A percentile compares a stretch with the other conserved stretches of the same genome.
phyloP scores from a whole-genome alignment of 1,140 invertebrate genomes.

The Megathymus violae region DNA sequence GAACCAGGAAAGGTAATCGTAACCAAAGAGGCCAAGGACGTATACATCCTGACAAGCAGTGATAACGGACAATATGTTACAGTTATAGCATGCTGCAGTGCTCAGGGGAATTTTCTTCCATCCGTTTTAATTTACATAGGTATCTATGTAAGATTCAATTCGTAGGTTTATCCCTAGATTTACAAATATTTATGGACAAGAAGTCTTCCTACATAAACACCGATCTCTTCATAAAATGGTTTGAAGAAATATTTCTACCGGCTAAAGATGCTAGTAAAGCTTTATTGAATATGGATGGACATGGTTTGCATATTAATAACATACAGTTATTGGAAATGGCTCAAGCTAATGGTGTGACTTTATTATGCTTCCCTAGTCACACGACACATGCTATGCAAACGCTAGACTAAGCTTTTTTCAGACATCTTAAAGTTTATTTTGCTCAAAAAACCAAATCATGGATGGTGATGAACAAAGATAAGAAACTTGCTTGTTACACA shows the following conservation, averaged over 20 bases:
- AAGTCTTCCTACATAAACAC: constrained; percentile 61
- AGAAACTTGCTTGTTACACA: constrained; percentile 40
- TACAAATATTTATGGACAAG: constrained; percentile 52
- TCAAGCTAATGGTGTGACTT: constrained; percentile 6
- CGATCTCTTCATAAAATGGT: constrained; percentile 67
- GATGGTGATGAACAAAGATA: constrained; percentile 42
- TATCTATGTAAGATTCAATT: constrained; percentile 6
- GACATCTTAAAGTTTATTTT: constrained; percentile 46
- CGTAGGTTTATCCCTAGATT: neutral
- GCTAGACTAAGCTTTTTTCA: constrained; percentile 59
- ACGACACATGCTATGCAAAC: constrained; percentile 45
- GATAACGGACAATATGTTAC: constrained; percentile 52
- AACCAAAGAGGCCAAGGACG: constrained; percentile 59
- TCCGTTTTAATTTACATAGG: constrained; percentile 7
- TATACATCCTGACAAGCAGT: constrained; percentile 54
- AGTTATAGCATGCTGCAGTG: constrained; percentile 1
- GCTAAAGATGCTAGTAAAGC: constrained; percentile 59
- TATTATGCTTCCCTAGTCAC: constrained; percentile 11
- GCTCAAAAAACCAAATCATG: constrained; percentile 44
- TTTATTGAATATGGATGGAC: constrained; percentile 69
- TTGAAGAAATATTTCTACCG: constrained; percentile 62
- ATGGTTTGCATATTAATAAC: constrained; percentile 56
- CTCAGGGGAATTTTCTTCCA: neutral
- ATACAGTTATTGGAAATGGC: constrained; percentile 45
- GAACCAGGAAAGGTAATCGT: constrained; percentile 61